A percentile compares a stretch with the other conserved stretches of the same genome.
phyloP scores from a whole-genome alignment of 2,113 vertebrate species.

The Panthera tigris region DNA sequence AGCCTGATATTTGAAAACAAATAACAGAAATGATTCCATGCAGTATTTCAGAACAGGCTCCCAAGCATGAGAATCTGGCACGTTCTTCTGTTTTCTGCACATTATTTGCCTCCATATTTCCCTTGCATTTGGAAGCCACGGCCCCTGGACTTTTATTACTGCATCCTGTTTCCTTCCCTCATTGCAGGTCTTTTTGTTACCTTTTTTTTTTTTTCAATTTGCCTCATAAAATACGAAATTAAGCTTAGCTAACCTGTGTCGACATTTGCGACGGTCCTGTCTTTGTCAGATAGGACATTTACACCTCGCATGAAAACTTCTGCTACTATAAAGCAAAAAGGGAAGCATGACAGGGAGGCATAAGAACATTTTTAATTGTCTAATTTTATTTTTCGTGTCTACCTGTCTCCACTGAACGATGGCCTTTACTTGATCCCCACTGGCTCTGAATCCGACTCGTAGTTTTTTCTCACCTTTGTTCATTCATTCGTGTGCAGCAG shows the following conservation, averaged over 20 bases:
- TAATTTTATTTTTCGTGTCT: background rate
- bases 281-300: background rate
- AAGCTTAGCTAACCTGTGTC: background rate
- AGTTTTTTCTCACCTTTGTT: background rate
- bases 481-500: background rate
- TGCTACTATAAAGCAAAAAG: background rate
- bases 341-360: background rate
- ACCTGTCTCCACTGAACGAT: background rate
- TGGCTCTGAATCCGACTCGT: background rate
- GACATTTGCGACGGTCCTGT: background rate
- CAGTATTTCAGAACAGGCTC: constrained; percentile 71
- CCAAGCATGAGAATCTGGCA: constrained; percentile 72
- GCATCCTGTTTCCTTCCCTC: constrained; percentile 81
- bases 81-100: constrained; percentile 61
- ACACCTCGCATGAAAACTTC: background rate
- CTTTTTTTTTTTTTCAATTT: constrained; percentile 10
- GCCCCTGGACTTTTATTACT: constrained; percentile 73
- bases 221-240: constrained; percentile 22
- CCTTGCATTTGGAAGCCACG: constrained; percentile 68
- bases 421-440: background rate
- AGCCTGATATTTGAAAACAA: constrained; percentile 67
- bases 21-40: constrained; percentile 74
- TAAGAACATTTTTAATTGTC: background rate
- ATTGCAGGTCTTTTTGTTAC: constrained; percentile 26
- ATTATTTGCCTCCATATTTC: constrained; percentile 71